Evolutionary conservation across 2,113 vertebrate genomes (phyloP).

Genomic region (Antennarius striatus): DNA sequence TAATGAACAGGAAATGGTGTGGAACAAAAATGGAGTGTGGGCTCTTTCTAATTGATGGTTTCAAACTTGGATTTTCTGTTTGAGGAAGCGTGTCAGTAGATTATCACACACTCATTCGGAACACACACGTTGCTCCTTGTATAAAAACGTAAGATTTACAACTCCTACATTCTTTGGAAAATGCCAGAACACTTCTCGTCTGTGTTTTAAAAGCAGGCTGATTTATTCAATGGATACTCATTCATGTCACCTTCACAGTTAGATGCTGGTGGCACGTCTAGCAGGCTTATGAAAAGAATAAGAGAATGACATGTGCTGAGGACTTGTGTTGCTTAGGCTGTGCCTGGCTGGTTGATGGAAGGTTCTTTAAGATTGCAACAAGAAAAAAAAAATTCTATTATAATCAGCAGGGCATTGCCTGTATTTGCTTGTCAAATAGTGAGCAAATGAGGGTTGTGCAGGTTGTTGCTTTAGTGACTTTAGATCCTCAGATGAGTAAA

Average conservation of each 20-base stretch:
- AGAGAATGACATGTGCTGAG: slow-evolving; percentile 5
- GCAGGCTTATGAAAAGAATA: slow-evolving; percentile 4
- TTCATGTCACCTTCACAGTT: slow-evolving; percentile 27
- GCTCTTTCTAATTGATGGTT: slow-evolving; percentile 11
- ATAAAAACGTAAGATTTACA: slow-evolving; percentile 41
- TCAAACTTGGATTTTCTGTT: slow-evolving; percentile 13
- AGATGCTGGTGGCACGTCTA: slow-evolving; percentile 16
- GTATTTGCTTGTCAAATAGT: no score
- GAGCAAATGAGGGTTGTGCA: not conserved
- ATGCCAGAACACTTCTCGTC: not conserved
- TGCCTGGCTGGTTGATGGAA: not conserved
- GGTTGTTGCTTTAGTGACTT: no score
- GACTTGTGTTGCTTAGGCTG: slow-evolving; percentile 8
- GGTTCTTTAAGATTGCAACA: slow-evolving; percentile 11
- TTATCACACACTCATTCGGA: slow-evolving; percentile 19
- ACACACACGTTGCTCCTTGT: slow-evolving; percentile 26
- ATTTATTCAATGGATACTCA: slow-evolving; percentile 30
- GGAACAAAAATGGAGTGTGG: not conserved
- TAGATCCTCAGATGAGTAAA: slow-evolving; percentile 10
- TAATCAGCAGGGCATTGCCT: no score
- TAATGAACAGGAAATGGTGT: not conserved
- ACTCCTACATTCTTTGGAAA: slow-evolving; percentile 36
- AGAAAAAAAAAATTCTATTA: not conserved
- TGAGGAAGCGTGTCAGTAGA: slow-evolving; percentile 48
- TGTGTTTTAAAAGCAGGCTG: not conserved